Evolutionary conservation across 2,888 invertebrate genomes (phyloP), one percentile per base, ranked within the genome.

Genomic region (Xanthia togata): DNA sequence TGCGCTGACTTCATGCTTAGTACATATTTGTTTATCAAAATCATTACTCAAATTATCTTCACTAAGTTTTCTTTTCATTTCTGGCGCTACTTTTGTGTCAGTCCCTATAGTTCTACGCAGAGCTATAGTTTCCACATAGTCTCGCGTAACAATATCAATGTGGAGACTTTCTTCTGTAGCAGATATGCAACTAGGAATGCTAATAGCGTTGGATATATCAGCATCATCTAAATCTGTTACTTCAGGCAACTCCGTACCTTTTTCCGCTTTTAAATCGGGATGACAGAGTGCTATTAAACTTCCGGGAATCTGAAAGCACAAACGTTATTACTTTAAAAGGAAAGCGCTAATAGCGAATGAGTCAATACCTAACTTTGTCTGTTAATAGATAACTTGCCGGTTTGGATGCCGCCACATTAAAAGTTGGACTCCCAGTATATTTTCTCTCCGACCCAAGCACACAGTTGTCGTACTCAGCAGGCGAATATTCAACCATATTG

Each of bases 91-190:
- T 53, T 91, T 90, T 44, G 90, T 88, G 77, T 94, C 93, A 6
- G 93, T 94, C 8, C 92, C 95, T 65, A 94, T 90, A 72, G 92
- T 92, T 71, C 93, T 90, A 75, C 91, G 91, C 38, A 95, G 79
- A 55, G 93, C 92, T 70, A 94, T 90, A 26, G 90, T 92, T 89
- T 96, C 95, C 71, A 92, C 89, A 65, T 79, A 87, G 38, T 92
- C 91, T 70, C 93, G 93, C 81, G 89, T 93, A 50, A 95, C 85
- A 73, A 95, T 94, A 73, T 93, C 91, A 26, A 95, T 89, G n/a
- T 93, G 76, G 50, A 89, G 77, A 89, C 92, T 92, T 75, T 94
- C 88, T 89, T 94, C 88, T 9, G 93, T 92, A 60, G 88, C 89
- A 44, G 93, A 89, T 70, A 93, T 85, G n/a, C 73, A 76, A 72